Conservation (phyloP, 2,888 invertebrate species). For the Xylophagus ater region DNA sequence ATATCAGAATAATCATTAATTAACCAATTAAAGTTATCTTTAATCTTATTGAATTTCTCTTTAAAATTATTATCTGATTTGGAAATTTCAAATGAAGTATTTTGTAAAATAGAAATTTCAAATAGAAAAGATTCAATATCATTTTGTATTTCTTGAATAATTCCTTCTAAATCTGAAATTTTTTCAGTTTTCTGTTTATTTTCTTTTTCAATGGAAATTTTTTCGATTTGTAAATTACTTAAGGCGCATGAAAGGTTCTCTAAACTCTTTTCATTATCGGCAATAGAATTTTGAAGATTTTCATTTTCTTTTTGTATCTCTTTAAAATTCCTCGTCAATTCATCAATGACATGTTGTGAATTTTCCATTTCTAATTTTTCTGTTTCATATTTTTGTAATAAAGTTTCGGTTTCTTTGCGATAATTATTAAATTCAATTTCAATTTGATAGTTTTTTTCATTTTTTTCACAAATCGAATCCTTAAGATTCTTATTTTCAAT, state of each 20-base stretch:
- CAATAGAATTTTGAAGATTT: too few relatives aligned
- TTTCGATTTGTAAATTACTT: too few relatives aligned
- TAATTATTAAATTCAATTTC: neutral
- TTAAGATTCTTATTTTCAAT: conserved; percentile 13
- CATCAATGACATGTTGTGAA: neutral
- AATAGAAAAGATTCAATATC: too few relatives aligned
- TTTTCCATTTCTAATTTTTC: neutral
- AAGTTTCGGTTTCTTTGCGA: neutral
- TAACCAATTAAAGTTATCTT: neutral
- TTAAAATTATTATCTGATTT: neutral
- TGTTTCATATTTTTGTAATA: neutral
- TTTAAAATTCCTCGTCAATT: neutral
- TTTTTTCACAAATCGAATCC: neutral
- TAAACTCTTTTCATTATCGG: neutral
- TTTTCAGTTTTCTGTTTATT: neutral
- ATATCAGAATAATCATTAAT: too few relatives aligned
- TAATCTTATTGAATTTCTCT: neutral
- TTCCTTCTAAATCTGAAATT: too few relatives aligned
- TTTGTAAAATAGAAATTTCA: neutral
- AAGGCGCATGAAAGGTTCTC: neutral
- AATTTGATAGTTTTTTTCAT: neutral
- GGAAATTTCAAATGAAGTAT: neutral
- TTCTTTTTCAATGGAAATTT: neutral
- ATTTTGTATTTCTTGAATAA: too few relatives aligned
- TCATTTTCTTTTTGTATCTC: too few relatives aligned